Evolutionary conservation across 2,797 vertebrate genomes (phyloP), one percentile per base, ranked within the genome.

Genomic region (Helicolenus hilgendorfi): DNA sequence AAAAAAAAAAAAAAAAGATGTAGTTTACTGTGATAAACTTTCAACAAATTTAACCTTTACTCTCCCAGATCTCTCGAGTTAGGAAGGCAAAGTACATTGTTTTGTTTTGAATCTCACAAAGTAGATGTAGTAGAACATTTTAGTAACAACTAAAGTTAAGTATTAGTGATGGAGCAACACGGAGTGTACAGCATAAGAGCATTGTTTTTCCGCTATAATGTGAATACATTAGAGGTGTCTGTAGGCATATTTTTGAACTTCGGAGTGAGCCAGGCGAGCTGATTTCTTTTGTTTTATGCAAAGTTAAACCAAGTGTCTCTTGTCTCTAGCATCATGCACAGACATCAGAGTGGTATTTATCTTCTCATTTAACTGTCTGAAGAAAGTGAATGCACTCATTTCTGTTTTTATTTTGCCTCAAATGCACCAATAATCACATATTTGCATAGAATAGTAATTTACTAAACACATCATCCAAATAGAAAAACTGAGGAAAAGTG

Each of bases 381-480:
- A 14, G 15, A 68, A 64, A 38, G 26, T 7, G 3, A 78, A 24
- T 27, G 27, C 18, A 68, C 8, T 56, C 22, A 3, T 6, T 64
- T 36, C 10, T 59, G 33, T 60, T 5, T 55, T 55, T 56, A 9
- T 5, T 49, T 49, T 22, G 5, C 26, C 41, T 69, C 7, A 53
- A 24, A 27, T 65, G 49, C 74, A 64, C 38, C 53, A 76, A 68
- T 73, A 84, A 73, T 81, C 4, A 20, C 27, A 35, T 8, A 72
- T 75, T 70, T 56, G 13, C 5, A 58, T 15, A 13, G 33, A 77
- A 38, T 55, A 73, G 7, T 29, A 60, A 86, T 83, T 79, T 68
- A 27, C 6, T 45, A 15, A 35, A 68, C 31, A 41, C 33, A 70
- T 78, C 13, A 65, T 70, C 45, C 38, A 70, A 24, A 76, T 56